Evolutionary conservation across 2,797 vertebrate species (phyloP).

Genomic region (Toxotes lorentzi): DNA sequence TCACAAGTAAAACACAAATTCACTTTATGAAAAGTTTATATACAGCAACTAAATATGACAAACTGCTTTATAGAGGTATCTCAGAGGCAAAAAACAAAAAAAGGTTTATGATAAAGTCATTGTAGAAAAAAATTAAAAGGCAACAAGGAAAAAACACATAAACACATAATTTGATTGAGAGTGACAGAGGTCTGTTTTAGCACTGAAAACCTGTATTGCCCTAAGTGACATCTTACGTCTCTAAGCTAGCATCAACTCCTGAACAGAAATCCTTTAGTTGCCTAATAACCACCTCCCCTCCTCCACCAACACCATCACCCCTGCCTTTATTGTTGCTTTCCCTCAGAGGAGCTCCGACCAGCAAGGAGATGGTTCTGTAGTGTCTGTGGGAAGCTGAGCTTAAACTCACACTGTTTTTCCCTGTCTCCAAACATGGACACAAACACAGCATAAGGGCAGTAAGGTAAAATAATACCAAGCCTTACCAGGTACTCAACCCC

Average conservation of each 20-base stretch:
- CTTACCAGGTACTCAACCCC: slow-evolving; percentile 14
- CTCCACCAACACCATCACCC: slow-evolving; percentile 11
- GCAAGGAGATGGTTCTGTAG: slow-evolving; percentile 1
- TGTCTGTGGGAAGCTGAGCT: not conserved
- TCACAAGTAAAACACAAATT: no score
- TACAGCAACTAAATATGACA: not conserved
- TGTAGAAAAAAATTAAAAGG: not conserved
- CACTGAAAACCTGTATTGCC: slow-evolving; percentile 30
- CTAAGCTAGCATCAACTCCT: slow-evolving; percentile 30
- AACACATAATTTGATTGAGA: slow-evolving; percentile 14
- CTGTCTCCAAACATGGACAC: slow-evolving; percentile 38
- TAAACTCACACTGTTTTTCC: slow-evolving; percentile 26
- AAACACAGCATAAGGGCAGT: slow-evolving; percentile 32
- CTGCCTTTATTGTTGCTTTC: slow-evolving; percentile 34
- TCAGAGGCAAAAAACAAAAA: not conserved
- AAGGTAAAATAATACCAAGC: slow-evolving; percentile 15
- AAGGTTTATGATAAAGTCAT: not conserved
- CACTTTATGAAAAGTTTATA: no score
- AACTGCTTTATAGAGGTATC: not conserved
- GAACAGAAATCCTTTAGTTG: slow-evolving; percentile 43
- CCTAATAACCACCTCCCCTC: slow-evolving; percentile 48
- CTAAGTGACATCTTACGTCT: slow-evolving; percentile 30
- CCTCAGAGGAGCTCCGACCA: slow-evolving; percentile 27
- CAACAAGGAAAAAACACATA: not conserved
- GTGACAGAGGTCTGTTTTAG: slow-evolving; percentile 22